A percentile compares a stretch with the other conserved stretches of the same genome.
These are phyloP conservation scores for Thymelicus lineola DNA, from an alignment of 2,888 invertebrate species.

Conservation along the genomic window DNA sequence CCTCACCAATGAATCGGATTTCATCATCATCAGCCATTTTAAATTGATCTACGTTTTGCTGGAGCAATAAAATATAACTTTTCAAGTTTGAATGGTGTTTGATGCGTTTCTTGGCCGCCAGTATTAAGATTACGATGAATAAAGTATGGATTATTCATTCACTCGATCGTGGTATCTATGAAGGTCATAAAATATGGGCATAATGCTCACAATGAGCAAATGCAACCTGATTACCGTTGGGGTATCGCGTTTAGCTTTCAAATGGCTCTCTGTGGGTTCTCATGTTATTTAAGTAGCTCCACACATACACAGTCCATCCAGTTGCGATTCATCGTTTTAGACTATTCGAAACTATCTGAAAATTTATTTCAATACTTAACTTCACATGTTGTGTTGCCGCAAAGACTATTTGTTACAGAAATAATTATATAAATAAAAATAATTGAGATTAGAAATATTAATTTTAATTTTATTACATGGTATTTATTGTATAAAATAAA, in stretches of 20 bases:
- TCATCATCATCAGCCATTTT: constrained; percentile 27
- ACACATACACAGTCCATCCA: neutral
- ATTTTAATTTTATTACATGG: too few relatives aligned
- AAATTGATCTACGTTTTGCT: constrained; percentile 22
- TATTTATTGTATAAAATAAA: too few relatives aligned
- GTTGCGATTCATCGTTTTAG: neutral
- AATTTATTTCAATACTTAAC: neutral
- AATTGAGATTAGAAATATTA: neutral
- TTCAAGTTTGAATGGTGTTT: constrained; percentile 19
- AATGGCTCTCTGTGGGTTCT: constrained; percentile 1
- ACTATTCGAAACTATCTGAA: neutral
- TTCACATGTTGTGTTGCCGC: neutral
- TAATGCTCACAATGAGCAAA: constrained; percentile 12
- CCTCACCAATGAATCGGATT: constrained; percentile 26
- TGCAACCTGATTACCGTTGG: constrained; percentile 14
- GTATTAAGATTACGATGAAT: constrained; percentile 27
- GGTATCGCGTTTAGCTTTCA: constrained; percentile 1
- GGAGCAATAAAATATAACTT: constrained; percentile 26
- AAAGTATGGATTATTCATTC: constrained; percentile 24
- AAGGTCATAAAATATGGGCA: constrained; percentile 1
- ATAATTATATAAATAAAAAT: neutral
- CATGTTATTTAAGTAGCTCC: constrained; percentile 2
- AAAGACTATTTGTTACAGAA: neutral
- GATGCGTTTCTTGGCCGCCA: constrained; percentile 14
- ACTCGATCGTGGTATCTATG: constrained; percentile 1